Evolutionary conservation across 2,113 vertebrate species (phyloP).

Genomic region (Trinectes maculatus): DNA sequence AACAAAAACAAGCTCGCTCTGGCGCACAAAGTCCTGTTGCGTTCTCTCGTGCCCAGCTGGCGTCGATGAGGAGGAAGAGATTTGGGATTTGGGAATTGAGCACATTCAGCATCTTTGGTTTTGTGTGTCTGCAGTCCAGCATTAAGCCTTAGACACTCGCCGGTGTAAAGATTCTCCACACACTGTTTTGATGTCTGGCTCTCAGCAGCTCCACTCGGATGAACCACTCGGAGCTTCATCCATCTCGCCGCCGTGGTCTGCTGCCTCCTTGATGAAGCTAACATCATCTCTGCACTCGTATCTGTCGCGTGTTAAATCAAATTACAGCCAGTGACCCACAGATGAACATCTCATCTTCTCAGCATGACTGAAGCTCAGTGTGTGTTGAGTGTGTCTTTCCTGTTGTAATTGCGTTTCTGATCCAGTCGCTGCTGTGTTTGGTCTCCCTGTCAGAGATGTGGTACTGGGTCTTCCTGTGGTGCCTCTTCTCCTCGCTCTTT

Average conservation of each 20-base stretch:
- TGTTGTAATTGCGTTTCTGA: not conserved
- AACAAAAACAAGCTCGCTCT: too few species aligned
- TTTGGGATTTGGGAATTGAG: too few species aligned
- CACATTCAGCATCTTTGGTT: too few species aligned
- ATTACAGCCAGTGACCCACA: not conserved
- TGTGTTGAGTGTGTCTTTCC: not conserved
- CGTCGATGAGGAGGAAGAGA: too few species aligned
- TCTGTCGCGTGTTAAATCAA: slow-evolving; percentile 2
- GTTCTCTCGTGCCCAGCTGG: too few species aligned
- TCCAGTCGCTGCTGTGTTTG: slow-evolving; percentile 12
- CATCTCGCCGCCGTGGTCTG: slow-evolving; percentile 21
- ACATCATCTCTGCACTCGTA: not conserved
- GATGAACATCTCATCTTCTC: too few species aligned
- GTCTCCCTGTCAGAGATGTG: slow-evolving; percentile 91
- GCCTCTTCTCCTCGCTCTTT: slow-evolving; percentile 97
- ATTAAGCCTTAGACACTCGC: not conserved
- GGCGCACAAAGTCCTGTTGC: too few species aligned
- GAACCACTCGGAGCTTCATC: not conserved
- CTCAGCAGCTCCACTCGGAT: slow-evolving; percentile 1
- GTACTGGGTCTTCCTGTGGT: slow-evolving; percentile 99
- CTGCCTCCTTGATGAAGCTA: slow-evolving; percentile 34
- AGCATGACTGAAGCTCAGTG: not conserved
- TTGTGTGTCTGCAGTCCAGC: not conserved
- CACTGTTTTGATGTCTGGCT: slow-evolving; percentile 2
- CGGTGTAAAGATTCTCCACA: slow-evolving; percentile 21